Conservation (phyloP, 2,888 invertebrate species). For the Cataglyphis cursor region DNA sequence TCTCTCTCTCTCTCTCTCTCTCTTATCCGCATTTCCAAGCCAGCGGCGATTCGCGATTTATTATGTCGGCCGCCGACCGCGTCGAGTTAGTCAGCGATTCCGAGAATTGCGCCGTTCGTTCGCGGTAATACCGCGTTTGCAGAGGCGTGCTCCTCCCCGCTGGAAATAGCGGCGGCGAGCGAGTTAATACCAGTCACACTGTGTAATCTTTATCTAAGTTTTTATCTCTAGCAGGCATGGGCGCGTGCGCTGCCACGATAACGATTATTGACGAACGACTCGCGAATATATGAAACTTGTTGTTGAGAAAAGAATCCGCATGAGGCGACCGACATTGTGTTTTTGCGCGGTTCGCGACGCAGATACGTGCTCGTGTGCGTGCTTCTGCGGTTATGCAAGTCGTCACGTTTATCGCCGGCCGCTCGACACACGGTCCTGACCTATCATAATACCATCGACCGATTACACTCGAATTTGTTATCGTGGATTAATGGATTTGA, state of each 20-base stretch:
- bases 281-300: not conserved
- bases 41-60: slow-evolving; percentile 29
- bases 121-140: slow-evolving; percentile 53
- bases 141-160: slow-evolving; percentile 19
- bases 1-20: not conserved
- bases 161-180: slow-evolving; percentile 50
- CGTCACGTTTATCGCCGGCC: slow-evolving; percentile 32
- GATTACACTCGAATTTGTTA: slow-evolving; percentile 24
- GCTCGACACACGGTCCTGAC: slow-evolving; percentile 11
- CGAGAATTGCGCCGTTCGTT: slow-evolving; percentile 57
- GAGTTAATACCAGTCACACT: not conserved
- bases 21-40: slow-evolving; percentile 7
- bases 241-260: slow-evolving; percentile 23
- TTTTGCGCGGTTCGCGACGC: slow-evolving; percentile 30
- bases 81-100: slow-evolving; percentile 66
- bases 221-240: slow-evolving; percentile 10
- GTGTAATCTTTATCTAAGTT: not conserved
- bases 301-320: not conserved
- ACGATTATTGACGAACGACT: slow-evolving; percentile 38
- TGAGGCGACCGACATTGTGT: not conserved
- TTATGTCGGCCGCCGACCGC: slow-evolving; percentile 55
- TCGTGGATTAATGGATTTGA: slow-evolving; percentile 11
- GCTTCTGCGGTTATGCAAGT: slow-evolving; percentile 25
- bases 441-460: slow-evolving; percentile 9
- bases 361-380: slow-evolving; percentile 5